phyloP scores from a whole-genome alignment of 2,888 invertebrate species.

The Iselma pallidipennis region DNA sequence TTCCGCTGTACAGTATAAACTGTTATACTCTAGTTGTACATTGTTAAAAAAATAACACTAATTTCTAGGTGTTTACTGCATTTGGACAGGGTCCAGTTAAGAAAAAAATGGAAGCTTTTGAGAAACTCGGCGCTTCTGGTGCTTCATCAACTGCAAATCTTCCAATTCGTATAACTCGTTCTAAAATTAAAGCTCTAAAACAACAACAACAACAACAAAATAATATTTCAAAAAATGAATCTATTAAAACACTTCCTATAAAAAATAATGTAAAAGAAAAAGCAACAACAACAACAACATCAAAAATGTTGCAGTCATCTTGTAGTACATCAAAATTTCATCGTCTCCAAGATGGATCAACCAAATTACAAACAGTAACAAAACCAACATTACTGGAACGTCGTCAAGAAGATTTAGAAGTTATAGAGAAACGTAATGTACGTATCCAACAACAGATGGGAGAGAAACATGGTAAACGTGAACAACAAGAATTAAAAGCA shows the following conservation, averaged over 20 bases:
- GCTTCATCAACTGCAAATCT: slow-evolving; percentile 33
- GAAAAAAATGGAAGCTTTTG: slow-evolving; percentile 65
- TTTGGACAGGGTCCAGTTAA: slow-evolving; percentile 64
- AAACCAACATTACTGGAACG: slow-evolving; percentile 3
- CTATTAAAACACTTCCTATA: background rate
- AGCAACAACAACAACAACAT: slow-evolving; percentile 31
- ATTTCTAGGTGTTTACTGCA: slow-evolving; percentile 58
- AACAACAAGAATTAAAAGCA: slow-evolving; percentile 55
- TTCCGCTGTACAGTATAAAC: too few relatives aligned
- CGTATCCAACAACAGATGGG: slow-evolving; percentile 63
- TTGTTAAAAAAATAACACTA: too few relatives aligned
- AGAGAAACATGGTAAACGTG: slow-evolving; percentile 57
- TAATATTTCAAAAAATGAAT: background rate
- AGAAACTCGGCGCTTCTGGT: slow-evolving; percentile 53
- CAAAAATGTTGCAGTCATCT: too few relatives aligned
- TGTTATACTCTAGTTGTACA: too few relatives aligned
- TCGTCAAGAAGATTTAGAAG: slow-evolving; percentile 38
- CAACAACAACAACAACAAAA: slow-evolving; percentile 17
- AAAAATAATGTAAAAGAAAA: slow-evolving; percentile 30
- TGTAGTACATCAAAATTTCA: too few relatives aligned
- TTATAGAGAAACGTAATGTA: slow-evolving; percentile 63
- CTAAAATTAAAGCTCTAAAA: slow-evolving; percentile 50
- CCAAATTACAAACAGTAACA: slow-evolving; percentile 36
- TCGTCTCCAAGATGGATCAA: slow-evolving; percentile 13
- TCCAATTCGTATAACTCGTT: slow-evolving; percentile 50